Conservation (phyloP, 2,797 vertebrate genomes). For the Anabas testudineus region DNA sequence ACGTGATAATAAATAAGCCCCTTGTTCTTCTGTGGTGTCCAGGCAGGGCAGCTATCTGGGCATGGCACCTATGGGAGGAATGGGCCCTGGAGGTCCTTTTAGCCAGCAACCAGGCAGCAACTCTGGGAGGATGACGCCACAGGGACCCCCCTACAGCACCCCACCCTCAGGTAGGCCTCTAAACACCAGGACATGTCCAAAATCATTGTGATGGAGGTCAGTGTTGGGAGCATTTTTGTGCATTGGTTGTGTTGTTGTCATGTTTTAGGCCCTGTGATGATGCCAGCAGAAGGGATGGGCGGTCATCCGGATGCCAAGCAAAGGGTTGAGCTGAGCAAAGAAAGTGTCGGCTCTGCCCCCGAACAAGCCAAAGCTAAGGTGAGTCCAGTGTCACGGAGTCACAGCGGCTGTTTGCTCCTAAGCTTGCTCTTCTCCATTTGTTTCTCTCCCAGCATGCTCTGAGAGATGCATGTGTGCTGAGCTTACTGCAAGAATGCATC, state of each 20-base stretch:
- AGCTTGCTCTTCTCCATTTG: background rate
- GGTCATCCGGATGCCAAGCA: slow-evolving; percentile 67
- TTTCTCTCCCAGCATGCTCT: slow-evolving; percentile 16
- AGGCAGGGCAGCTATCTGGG: slow-evolving; percentile 90
- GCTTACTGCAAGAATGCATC: slow-evolving; percentile 1
- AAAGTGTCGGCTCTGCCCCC: slow-evolving; percentile 27
- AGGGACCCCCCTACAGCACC: slow-evolving; percentile 86
- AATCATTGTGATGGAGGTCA: background rate
- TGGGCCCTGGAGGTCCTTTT: slow-evolving; percentile 85
- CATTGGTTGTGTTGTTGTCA: background rate
- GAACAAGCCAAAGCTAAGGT: slow-evolving; percentile 75
- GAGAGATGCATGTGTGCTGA: slow-evolving; percentile 21
- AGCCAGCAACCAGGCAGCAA: slow-evolving; percentile 88
- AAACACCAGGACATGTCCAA: background rate
- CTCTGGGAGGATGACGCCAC: slow-evolving; percentile 88
- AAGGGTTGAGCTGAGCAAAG: slow-evolving; percentile 72
- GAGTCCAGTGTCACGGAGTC: slow-evolving; percentile 10
- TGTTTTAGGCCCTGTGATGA: slow-evolving; percentile 68
- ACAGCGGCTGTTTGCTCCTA: slow-evolving; percentile 13
- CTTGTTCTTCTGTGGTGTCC: slow-evolving; percentile 29
- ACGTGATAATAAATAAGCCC: background rate
- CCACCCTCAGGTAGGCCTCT: slow-evolving; percentile 64
- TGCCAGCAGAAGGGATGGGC: slow-evolving; percentile 62
- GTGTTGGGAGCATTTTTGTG: background rate
- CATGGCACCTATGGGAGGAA: slow-evolving; percentile 84